Base-by-base conservation (phyloP, 2,113 vertebrate species). In the Xiphophorus hellerii region DNA sequence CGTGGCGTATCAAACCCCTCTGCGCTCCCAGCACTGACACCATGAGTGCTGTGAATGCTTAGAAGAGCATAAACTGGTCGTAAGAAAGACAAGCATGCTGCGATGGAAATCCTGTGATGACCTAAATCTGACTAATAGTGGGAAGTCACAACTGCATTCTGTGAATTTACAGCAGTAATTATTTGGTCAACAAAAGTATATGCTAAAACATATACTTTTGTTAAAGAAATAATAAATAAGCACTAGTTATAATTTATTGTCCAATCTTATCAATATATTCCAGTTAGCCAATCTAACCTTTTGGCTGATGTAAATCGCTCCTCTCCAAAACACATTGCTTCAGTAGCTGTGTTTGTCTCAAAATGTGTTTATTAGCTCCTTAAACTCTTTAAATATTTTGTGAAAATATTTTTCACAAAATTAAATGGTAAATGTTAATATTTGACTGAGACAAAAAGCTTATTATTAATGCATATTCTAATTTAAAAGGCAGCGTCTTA, bases 401-500 rank as follows among this genome's bases (percentile, higher is more conserved):
- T 17, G 8, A 25, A 22, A 22, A 25, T 35, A 35, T 35, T 35
- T 35, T n/a, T n/a, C n/a, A n/a, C n/a, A n/a, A n/a, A 1, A 54
- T 54, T 2, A 25, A 6, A 54, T 54, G 8, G 6, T 6, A 7
- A 13, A 51, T 51, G 20, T 22, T 51, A 51, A 51, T 13, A 29
- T 30, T 62, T 30, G 30, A 29, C 29, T 12, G 4, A 17, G 28
- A 30, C 29, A 62, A 62, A 62, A 62, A 30, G 61, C 61, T 30
- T 15, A 30, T 31, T 28, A 62, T 62, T 14, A 62, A 28, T 62
- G 17, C 62, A 28, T 13, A 11, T 28, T 39, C 33, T 76, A n/a
- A 78, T 66, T 63, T 14, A 89, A 86, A 87, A 81, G 77, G 69
- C 81, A 84, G 66, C 11, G 0, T 17, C 44, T 51, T 15, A 51